Evolutionary conservation across 1,140 invertebrate genomes (phyloP).

Genomic region (Macrostomum lignano): DNA sequence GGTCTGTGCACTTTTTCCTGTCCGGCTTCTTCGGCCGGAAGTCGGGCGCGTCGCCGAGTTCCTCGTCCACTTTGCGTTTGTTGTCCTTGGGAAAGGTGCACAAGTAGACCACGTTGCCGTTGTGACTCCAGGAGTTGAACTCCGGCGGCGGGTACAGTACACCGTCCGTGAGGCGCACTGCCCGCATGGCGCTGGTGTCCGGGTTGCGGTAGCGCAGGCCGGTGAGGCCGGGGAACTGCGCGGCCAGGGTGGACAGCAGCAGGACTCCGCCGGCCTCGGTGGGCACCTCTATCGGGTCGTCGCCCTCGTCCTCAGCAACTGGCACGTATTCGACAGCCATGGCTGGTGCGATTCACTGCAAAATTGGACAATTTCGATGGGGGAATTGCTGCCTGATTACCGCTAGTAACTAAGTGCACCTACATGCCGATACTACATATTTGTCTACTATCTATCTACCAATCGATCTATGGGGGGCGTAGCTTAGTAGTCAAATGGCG

Average conservation of each 20-base stretch:
- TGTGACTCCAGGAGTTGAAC: too few species aligned
- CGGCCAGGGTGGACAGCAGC: conserved; percentile 51
- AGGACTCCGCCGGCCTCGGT: conserved; percentile 59
- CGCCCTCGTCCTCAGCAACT: conserved; percentile 50
- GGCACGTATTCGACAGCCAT: too few species aligned
- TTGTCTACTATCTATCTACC: too few species aligned
- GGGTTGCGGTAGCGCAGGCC: conserved; percentile 67
- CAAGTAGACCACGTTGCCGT: too few species aligned
- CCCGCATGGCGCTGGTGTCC: conserved; percentile 53
- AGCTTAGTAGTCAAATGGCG: too few species aligned
- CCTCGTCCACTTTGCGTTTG: conserved; percentile 6
- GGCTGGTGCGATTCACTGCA: too few species aligned
- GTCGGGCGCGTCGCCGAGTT: neutral
- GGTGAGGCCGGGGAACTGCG: conserved; percentile 67
- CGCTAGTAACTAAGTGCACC: too few species aligned
- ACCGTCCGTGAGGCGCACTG: conserved; percentile 55
- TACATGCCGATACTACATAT: too few species aligned
- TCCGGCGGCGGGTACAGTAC: conserved; percentile 50
- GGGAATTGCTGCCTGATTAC: too few species aligned
- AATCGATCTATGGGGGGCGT: too few species aligned
- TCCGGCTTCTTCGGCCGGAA: conserved; percentile 30
- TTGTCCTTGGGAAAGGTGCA: too few species aligned
- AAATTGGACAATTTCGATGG: too few species aligned
- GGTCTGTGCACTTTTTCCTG: conserved; percentile 66
- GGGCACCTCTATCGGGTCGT: conserved; percentile 67